A percentile compares a stretch with the other conserved stretches of the same genome.
Evolutionary conservation across 2,113 vertebrate genomes (phyloP).

Genomic region (Tupaia chinensis): DNA sequence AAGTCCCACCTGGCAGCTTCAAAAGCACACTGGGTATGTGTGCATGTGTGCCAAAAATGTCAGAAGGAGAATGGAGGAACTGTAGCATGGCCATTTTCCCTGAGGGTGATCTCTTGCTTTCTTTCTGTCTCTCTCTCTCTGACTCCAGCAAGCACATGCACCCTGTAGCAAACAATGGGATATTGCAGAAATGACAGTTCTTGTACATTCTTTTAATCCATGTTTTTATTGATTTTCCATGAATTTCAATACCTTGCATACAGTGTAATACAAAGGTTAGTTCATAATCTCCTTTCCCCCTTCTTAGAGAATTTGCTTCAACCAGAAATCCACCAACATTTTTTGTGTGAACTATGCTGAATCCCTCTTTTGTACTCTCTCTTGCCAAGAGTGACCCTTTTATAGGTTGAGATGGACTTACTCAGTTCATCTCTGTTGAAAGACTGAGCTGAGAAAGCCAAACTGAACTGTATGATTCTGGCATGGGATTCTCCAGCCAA

Average conservation of each 20-base stretch:
- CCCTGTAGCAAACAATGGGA: neutral
- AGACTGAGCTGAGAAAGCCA: neutral
- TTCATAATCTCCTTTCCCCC: neutral
- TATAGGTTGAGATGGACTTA: neutral
- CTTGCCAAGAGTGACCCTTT: neutral
- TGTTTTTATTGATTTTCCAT: neutral
- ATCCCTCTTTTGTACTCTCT: neutral
- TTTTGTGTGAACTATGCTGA: neutral
- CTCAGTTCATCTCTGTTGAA: neutral
- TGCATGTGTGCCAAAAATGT: too few relatives aligned
- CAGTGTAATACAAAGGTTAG: neutral
- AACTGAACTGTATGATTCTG: neutral
- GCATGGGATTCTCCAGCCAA: neutral
- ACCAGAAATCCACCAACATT: neutral
- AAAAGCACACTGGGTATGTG: too few relatives aligned
- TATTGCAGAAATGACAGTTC: neutral
- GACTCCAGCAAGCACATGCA: too few relatives aligned
- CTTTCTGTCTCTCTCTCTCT: too few relatives aligned
- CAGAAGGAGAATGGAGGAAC: too few relatives aligned
- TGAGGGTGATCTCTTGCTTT: too few relatives aligned
- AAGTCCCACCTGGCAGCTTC: too few relatives aligned
- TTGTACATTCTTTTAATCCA: neutral
- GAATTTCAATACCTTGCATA: neutral
- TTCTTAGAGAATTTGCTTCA: slow-evolving; percentile 14
- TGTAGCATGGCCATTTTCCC: too few relatives aligned